Evolutionary conservation across 2,888 invertebrate species (phyloP).

Genomic region (Cheilosia scutellata): DNA sequence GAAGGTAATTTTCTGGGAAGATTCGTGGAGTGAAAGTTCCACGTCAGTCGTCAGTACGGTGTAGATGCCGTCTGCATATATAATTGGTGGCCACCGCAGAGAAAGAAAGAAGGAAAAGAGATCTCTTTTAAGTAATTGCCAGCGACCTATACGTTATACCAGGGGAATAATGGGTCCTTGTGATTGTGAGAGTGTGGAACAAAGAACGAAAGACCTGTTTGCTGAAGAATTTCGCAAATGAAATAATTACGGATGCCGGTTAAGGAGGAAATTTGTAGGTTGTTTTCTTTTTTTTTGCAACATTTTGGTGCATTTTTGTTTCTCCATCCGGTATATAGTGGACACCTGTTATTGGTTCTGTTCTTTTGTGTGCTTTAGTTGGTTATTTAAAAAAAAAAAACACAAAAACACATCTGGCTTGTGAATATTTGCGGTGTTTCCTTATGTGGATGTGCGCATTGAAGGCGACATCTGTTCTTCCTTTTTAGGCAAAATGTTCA

Average conservation of each 20-base stretch:
- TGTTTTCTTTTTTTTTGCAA: conserved; percentile 15
- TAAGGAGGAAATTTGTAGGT: conserved; percentile 50
- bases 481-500: too few species aligned
- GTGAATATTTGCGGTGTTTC: conserved; percentile 7
- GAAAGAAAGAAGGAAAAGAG: conserved; percentile 43
- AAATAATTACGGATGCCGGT: conserved; percentile 54
- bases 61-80: conserved; percentile 6
- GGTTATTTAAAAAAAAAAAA: conserved; percentile 12
- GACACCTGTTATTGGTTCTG: conserved; percentile 63
- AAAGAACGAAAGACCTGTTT: conserved; percentile 62
- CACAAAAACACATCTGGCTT: conserved; percentile 52
- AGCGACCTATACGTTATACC: neutral
- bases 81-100: conserved; percentile 46
- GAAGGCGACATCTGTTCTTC: neutral
- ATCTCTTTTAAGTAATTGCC: conserved; percentile 65
- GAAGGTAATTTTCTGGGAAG: conserved; percentile 74
- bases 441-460: neutral
- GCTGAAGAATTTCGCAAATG: conserved; percentile 59
- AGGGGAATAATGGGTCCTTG: conserved; percentile 32
- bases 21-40: conserved; percentile 72
- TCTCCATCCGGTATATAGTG: conserved; percentile 64
- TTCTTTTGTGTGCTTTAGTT: conserved; percentile 8
- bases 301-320: conserved; percentile 49
- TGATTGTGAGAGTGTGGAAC: conserved; percentile 25
- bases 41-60: neutral